These are phyloP conservation scores for Oriolus oriolus DNA, from an alignment of 2,113 vertebrate species.

Conservation along the genomic window DNA sequence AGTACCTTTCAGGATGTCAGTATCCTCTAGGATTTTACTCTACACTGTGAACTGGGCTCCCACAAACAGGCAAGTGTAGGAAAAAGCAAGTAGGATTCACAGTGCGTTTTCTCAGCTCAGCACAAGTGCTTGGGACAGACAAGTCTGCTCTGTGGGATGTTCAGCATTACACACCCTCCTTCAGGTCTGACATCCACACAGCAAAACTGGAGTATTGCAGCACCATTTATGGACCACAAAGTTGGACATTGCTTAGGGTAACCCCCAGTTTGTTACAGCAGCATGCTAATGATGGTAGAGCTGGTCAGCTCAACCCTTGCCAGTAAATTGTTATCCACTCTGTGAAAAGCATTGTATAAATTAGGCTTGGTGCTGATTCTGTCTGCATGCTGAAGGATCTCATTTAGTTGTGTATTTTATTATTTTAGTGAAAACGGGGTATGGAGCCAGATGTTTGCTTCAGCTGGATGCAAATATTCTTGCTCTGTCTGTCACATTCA, in stretches of 20 bases:
- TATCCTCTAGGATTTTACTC: background rate
- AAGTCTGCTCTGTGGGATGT: background rate
- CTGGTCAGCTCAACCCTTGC: background rate
- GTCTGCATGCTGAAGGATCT: background rate
- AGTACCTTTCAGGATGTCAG: background rate
- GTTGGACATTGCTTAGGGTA: background rate
- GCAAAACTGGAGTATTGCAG: background rate
- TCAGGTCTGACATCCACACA: background rate
- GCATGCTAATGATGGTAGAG: background rate
- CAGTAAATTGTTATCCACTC: background rate
- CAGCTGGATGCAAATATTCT: background rate
- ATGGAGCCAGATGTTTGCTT: background rate
- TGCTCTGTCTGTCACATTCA: background rate
- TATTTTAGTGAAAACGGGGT: background rate
- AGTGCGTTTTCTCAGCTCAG: background rate
- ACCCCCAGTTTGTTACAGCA: background rate
- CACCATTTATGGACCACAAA: background rate
- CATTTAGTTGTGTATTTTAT: background rate
- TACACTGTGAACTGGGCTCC: background rate
- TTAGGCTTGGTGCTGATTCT: background rate
- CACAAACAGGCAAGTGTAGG: background rate
- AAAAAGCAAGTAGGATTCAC: background rate
- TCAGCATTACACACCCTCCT: background rate
- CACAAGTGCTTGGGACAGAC: background rate
- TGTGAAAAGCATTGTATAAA: background rate